Evolutionary conservation across 1,140 invertebrate species (phyloP), one percentile per base, ranked within the genome.

Genomic region (Drosophila arizonae): DNA sequence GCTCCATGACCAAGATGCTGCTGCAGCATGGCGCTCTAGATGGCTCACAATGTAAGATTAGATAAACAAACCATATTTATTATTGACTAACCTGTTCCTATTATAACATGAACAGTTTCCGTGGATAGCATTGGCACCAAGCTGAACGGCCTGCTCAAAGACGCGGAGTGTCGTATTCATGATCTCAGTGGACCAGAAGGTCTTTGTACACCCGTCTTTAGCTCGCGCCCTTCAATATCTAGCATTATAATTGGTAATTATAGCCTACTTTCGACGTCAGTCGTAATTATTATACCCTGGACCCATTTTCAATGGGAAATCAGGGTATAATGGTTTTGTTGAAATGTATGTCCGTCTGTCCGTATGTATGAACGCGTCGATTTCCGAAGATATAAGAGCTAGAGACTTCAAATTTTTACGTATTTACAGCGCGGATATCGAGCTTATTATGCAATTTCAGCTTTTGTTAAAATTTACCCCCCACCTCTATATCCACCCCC

Each of bases 1-100:
- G 96, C 76, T 94, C 95, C 43, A 94, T 99, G 89, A 96, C 96
- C 54, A 97, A 96, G 91, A 96, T 98, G 94, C 93, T 99, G 41
- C 94, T 98, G 73, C 94, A 95, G 66, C 96, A 97, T 90, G 97
- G 97, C 50, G 98, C 97, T 26, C 95, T 95, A 68, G 97, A 98
- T 93, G 96, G 96, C 77, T 95, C 95, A 46, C 94, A 96, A 90
- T 97, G 97, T 98, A 93, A 96, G 96, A 46, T 1, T 9, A 39
- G 0, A 39, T 39, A 39, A 39, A 39, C 36, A 13, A 39, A 11
- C 0, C 0, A 39, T 9, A 11, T 39, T 39, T 11, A 11, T 9
- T 11, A 39, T 11, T 11, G 11, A 39, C 3, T 13, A 2, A 21
- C 0, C 10, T 0, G 8, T 33, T 74, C 5, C 33, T 46, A 13